Conservation (phyloP, 30 jellyfish, hydroid and myxozoan genomes). For the Hydractinia symbiolongicarpus region DNA sequence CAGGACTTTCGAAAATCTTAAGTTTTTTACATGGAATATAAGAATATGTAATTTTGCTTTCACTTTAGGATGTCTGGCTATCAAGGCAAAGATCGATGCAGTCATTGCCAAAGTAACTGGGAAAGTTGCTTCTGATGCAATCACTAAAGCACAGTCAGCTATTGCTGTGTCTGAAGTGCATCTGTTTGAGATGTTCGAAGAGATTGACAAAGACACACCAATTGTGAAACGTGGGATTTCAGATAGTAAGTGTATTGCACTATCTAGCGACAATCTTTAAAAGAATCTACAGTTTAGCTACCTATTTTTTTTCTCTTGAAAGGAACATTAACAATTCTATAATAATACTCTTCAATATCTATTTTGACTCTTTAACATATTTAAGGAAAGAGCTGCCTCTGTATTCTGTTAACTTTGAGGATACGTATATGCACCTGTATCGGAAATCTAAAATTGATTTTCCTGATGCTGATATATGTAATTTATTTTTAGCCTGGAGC, state of each 20-base stretch:
- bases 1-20: background rate
- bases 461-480: background rate
- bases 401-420: too few species aligned
- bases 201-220: constrained; percentile 7
- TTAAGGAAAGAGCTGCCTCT: too few species aligned
- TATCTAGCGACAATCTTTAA: background rate
- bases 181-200: background rate
- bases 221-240: background rate
- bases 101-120: background rate
- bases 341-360: too few species aligned
- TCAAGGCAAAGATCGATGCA: background rate
- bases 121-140: constrained; percentile 17
- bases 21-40: background rate
- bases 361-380: too few species aligned
- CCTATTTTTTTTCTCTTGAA: too few species aligned
- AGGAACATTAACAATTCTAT: too few species aligned
- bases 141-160: constrained; percentile 6
- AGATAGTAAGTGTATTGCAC: background rate
- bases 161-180: constrained; percentile 2
- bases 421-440: background rate
- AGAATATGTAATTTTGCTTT: background rate
- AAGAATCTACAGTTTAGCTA: too few species aligned
- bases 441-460: background rate
- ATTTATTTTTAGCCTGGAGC: constrained; percentile 11
- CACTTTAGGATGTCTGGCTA: background rate